A percentile compares a stretch with the other conserved stretches of the same genome.
Conservation (phyloP, 2,888 invertebrate genomes). For the Eilema griseolum region DNA sequence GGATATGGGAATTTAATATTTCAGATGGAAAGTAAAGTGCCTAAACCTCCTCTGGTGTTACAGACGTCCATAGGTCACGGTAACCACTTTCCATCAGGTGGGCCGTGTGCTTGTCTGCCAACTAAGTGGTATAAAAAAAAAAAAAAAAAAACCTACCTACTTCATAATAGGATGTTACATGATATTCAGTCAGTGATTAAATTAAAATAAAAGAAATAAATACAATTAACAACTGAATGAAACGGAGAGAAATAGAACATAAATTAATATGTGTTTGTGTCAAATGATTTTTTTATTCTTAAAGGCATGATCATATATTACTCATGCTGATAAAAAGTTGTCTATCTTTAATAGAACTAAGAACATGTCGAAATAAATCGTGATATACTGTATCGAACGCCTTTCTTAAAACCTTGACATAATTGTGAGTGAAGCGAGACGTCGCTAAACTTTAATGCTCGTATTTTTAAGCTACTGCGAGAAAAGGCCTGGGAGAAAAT, state of each 20-base stretch:
- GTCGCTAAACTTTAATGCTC: constrained; percentile 37
- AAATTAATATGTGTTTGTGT: no score
- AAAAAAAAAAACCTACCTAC: no score
- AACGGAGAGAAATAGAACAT: neutral
- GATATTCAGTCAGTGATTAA: neutral
- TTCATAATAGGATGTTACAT: no score
- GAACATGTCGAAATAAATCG: constrained; percentile 36
- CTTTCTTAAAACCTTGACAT: constrained; percentile 64
- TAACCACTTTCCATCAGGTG: no score
- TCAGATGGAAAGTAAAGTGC: neutral
- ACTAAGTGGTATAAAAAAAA: no score
- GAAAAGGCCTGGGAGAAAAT: constrained; percentile 20
- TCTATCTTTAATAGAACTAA: constrained; percentile 17
- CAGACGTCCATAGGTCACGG: no score
- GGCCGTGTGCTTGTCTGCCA: no score
- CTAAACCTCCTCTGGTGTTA: no score
- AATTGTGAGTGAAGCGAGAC: constrained; percentile 52
- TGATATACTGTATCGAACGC: constrained; percentile 52
- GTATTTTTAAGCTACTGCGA: constrained; percentile 21
- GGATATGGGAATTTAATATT: neutral
- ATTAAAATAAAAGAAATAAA: neutral
- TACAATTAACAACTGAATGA: neutral
- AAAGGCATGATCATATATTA: neutral
- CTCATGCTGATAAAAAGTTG: constrained; percentile 1
- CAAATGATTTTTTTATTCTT: neutral